Evolutionary conservation across 1,140 invertebrate genomes (phyloP).

Genomic region (Procambarus clarkii): DNA sequence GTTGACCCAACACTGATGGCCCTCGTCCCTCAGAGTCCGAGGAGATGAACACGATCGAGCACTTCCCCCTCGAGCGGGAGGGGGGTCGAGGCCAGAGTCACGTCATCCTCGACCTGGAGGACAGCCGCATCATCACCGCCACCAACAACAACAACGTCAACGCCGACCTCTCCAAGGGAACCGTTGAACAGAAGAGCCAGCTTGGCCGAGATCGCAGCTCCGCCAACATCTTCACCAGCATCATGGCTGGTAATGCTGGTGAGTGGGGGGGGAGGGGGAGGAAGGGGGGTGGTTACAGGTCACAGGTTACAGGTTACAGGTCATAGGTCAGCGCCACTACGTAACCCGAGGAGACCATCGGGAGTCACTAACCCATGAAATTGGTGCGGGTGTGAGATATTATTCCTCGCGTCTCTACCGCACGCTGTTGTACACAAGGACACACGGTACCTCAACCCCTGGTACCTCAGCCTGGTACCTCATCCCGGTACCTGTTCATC

Average conservation of each 20-base stretch:
- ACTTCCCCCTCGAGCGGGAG: neutral
- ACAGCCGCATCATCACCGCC: neutral
- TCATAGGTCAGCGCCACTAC: too few relatives aligned
- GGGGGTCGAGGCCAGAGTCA: constrained; percentile 14
- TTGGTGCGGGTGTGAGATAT: constrained; percentile 2
- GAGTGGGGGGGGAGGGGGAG: neutral
- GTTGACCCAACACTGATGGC: neutral
- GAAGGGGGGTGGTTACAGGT: neutral
- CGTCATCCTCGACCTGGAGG: constrained; percentile 15
- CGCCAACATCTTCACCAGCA: constrained; percentile 11
- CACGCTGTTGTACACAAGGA: too few relatives aligned
- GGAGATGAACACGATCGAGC: constrained; percentile 15
- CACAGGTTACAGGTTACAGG: too few relatives aligned
- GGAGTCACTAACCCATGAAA: neutral
- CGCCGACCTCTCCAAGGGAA: neutral
- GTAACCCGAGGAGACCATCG: too few relatives aligned
- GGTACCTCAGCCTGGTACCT: too few relatives aligned
- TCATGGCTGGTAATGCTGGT: constrained; percentile 26
- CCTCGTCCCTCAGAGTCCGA: neutral
- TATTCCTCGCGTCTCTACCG: too few relatives aligned
- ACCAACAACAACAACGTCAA: neutral
- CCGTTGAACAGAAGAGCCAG: constrained; percentile 2
- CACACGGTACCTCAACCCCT: too few relatives aligned
- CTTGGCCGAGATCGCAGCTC: neutral
- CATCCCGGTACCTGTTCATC: too few relatives aligned